Evolutionary conservation across 2,113 vertebrate species (phyloP).

Genomic region (Anser cygnoides): DNA sequence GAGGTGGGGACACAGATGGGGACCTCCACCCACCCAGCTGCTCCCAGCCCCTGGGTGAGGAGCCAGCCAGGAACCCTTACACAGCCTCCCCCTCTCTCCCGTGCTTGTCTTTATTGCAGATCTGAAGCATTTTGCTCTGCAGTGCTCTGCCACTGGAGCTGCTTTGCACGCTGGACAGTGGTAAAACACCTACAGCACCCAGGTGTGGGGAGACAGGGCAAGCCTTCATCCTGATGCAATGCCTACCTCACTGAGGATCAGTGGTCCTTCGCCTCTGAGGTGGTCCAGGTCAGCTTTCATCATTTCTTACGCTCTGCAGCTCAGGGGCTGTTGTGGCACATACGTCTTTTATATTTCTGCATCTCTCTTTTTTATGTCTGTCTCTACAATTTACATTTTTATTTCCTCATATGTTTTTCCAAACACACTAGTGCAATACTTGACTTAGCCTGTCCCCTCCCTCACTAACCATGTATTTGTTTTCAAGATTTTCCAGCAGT

Average conservation of each 20-base stretch:
- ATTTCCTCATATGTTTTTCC: slow-evolving; percentile 43
- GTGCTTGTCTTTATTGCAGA: not conserved
- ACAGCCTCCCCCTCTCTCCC: accelerated
- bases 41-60: not conserved
- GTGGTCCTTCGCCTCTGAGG: not conserved
- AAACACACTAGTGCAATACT: slow-evolving; percentile 18
- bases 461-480: slow-evolving; percentile 68
- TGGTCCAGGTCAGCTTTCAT: not conserved
- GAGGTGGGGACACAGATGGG: not conserved
- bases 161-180: not conserved
- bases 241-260: accelerated
- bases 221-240: not conserved
- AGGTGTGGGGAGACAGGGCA: accelerated
- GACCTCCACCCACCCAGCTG: accelerated
- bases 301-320: not conserved
- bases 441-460: not conserved
- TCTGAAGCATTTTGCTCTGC: not conserved
- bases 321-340: not conserved
- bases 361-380: not conserved
- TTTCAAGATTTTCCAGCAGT: slow-evolving; percentile 69
- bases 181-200: not conserved
- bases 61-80: accelerated
- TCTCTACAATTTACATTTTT: slow-evolving; percentile 16
- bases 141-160: not conserved
- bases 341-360: slow-evolving; percentile 19